Evolutionary conservation across 2,797 vertebrate genomes (phyloP), one percentile per base, ranked within the genome.

Genomic region (Mormyrus hasselquistii): DNA sequence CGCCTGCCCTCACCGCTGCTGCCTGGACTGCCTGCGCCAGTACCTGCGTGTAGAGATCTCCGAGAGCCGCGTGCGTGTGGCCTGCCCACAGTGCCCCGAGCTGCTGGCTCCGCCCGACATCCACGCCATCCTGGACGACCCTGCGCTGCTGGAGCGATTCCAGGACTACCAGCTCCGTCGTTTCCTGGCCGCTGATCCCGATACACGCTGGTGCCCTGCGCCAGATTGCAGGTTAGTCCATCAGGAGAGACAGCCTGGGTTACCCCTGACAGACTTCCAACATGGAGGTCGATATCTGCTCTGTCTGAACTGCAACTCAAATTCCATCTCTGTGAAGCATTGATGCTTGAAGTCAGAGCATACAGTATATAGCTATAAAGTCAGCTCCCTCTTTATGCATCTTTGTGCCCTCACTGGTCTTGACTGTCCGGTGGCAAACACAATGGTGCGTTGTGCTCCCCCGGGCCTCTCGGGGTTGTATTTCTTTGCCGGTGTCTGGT

Each of bases 121-220:
- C 0, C 96, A 92, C 1, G 93, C 93, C 86, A 96, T 98, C 83
- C 95, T 97, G 91, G 94, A 97, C 0, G 96, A 97, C 91, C 93
- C 86, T 0, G 91, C 93, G 4, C 93, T 98, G 89, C 94, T 97
- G 0, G 96, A 96, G 89, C 95, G 96, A 87, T 98, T 97, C 0
- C 96, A 98, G 89, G 96, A 97, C 90, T 97, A 96, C 92, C 96
- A 97, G 91, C 91, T 98, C 89, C 94, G 97, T 0, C 95, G 96
- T 9, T 97, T 96, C 89, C 95, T 98, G 53, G 96, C 95, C 2
- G 91, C 97, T 0, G 97, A 98, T 88, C 96, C 97, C 0, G 94
- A 97, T 90, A 97, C 97, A 0, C 96, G 97, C 89, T 98, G 97
- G 97, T 98, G 97, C 88, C 97, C 97, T 0, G 96, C 97, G 0